These are phyloP conservation scores for Cydia pomonella DNA, from an alignment of 1,140 invertebrate genomes.

Conservation along the genomic window DNA sequence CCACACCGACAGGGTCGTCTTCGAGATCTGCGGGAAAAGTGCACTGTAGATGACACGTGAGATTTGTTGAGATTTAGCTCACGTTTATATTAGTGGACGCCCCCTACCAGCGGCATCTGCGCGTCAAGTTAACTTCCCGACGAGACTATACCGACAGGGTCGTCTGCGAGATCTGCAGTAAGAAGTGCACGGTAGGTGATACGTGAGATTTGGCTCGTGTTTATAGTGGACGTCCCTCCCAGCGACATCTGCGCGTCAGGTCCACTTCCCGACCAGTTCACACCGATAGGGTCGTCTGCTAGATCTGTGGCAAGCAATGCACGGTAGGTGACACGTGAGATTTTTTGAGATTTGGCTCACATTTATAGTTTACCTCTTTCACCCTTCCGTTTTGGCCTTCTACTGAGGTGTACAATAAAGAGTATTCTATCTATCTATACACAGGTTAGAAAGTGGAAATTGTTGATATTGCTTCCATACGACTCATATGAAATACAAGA, in stretches of 20 bases:
- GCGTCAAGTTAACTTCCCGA: slow-evolving; percentile 39
- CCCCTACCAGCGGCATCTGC: slow-evolving; percentile 54
- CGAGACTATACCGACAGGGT: slow-evolving; percentile 33
- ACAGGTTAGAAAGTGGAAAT: no score
- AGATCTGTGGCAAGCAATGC: slow-evolving; percentile 64
- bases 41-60: slow-evolving; percentile 43
- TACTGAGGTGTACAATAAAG: no score
- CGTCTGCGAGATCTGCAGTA: slow-evolving; percentile 64
- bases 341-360: no score
- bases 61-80: no score
- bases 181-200: slow-evolving; percentile 51
- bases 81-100: no score
- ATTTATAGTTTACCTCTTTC: no score
- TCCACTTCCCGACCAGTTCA: slow-evolving; percentile 17
- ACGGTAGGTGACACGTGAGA: slow-evolving; percentile 39
- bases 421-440: no score
- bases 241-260: slow-evolving; percentile 54
- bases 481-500: no score
- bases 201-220: no score
- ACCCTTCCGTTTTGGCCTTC: no score
- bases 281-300: slow-evolving; percentile 48
- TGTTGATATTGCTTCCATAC: no score
- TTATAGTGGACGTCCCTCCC: slow-evolving; percentile 41
- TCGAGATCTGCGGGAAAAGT: slow-evolving; percentile 65
- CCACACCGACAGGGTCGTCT: slow-evolving; percentile 42